Evolutionary conservation across 2,888 invertebrate species (phyloP), one percentile per base, ranked within the genome.

Genomic region (Pachydiplax longipennis): DNA sequence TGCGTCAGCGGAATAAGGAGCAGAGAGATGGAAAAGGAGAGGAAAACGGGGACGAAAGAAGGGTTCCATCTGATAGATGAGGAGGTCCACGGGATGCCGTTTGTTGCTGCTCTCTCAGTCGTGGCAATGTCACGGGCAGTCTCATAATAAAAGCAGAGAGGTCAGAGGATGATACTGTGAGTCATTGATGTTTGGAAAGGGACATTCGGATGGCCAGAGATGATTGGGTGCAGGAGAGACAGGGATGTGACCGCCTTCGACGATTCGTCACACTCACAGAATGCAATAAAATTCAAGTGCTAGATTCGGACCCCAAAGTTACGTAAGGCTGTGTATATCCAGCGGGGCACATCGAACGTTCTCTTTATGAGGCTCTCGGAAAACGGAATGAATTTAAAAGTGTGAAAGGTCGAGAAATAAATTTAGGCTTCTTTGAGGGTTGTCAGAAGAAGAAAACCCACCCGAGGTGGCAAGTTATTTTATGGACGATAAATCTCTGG

Each of bases 131-230:
- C 12, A 37, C 40, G 81, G 40, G 81, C 40, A n/a, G 37, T 81
- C 35, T 73, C n/a, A 81, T 81, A 81, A 81, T 81, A 81, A 87
- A 48, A 87, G 58, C 61, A 31, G 87, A 58, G 37, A 37, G 87
- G 87, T 87, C 87, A 87, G 73, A 73, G 73, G 61, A 48, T n/a
- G 87, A 65, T 87, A 37, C 65, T 5, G 87, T 87, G 87, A 87
- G 87, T 87, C 87, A 87, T 37, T 10, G 65, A 25, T 15, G 83
- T 35, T 40, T 40, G 83, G 87, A 37, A 3, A 31, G 40, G 61
- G 61, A 25, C 25, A 37, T 53, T 4, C 18, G 83, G 65, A 61
- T 15, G 61, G 61, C 15, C 61, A 12, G 13, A 12, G 73, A 31
- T 31, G 73, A 73, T 73, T 73, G 73, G 73, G 73, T 31, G 73